phyloP scores from a whole-genome alignment of 2,888 invertebrate species.

The Harpalus rubripes region DNA sequence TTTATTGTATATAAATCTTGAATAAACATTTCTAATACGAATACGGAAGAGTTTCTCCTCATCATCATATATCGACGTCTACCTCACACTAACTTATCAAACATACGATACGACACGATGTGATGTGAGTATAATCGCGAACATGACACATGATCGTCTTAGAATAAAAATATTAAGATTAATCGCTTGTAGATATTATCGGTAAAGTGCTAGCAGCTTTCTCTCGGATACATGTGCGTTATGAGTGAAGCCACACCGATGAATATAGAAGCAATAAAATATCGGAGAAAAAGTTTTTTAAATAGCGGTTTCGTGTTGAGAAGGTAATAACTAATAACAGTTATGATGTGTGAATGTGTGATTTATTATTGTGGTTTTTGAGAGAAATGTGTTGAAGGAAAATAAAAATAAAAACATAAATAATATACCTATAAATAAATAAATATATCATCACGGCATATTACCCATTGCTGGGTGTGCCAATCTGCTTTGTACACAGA shows the following conservation, averaged over 20 bases:
- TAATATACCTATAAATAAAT: no score
- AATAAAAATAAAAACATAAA: no score
- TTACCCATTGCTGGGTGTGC: no score
- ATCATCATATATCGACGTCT: neutral
- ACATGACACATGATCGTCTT: neutral
- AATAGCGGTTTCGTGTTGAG: neutral
- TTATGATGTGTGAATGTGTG: neutral
- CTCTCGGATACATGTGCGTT: neutral
- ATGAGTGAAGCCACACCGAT: neutral
- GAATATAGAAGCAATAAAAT: neutral
- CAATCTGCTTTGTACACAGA: no score
- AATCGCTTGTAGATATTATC: neutral
- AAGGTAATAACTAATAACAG: neutral
- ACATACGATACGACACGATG: neutral
- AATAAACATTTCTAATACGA: neutral
- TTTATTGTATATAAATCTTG: neutral
- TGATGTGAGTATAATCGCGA: neutral
- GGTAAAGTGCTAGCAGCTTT: neutral
- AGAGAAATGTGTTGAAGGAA: neutral
- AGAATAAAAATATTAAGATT: neutral
- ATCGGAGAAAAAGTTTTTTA: neutral
- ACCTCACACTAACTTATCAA: no score
- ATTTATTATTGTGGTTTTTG: neutral
- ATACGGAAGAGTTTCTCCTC: neutral
- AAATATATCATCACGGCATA: no score